Evolutionary conservation across 2,888 invertebrate species (phyloP).

Genomic region (Ophion costatus): DNA sequence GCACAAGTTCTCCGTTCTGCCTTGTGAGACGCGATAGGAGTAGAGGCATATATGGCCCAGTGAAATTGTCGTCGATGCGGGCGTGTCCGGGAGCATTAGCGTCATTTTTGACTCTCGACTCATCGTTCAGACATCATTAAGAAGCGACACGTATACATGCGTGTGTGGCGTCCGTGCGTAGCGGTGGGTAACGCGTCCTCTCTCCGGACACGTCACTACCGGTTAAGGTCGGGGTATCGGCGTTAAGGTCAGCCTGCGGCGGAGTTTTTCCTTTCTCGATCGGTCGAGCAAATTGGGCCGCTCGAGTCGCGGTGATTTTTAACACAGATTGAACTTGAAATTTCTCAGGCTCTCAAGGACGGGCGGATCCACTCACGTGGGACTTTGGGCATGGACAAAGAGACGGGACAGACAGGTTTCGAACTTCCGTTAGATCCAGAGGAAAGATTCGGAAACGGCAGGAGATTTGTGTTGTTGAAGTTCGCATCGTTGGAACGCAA

Average conservation of each 20-base stretch:
- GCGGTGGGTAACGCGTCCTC: too few relatives aligned
- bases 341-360: not conserved
- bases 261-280: slow-evolving; percentile 6
- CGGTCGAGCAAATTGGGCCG: not conserved
- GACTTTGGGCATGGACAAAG: not conserved
- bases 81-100: slow-evolving; percentile 56
- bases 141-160: slow-evolving; percentile 3
- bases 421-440: too few relatives aligned
- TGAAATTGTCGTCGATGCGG: slow-evolving; percentile 62
- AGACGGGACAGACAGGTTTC: too few relatives aligned
- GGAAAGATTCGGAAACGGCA: too few relatives aligned
- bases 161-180: not conserved
- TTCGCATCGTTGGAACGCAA: too few relatives aligned
- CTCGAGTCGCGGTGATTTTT: not conserved
- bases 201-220: slow-evolving; percentile 11
- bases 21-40: slow-evolving; percentile 36
- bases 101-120: slow-evolving; percentile 36
- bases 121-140: slow-evolving; percentile 27
- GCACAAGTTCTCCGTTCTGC: slow-evolving; percentile 14
- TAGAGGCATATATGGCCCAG: slow-evolving; percentile 26
- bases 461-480: too few relatives aligned
- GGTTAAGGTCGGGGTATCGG: slow-evolving; percentile 4
- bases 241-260: not conserved
- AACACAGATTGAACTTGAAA: slow-evolving; percentile 2
- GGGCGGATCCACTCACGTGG: not conserved